These are phyloP conservation scores for Uloborus diversus DNA, from an alignment of 1,140 invertebrate species.

Conservation along the genomic window DNA sequence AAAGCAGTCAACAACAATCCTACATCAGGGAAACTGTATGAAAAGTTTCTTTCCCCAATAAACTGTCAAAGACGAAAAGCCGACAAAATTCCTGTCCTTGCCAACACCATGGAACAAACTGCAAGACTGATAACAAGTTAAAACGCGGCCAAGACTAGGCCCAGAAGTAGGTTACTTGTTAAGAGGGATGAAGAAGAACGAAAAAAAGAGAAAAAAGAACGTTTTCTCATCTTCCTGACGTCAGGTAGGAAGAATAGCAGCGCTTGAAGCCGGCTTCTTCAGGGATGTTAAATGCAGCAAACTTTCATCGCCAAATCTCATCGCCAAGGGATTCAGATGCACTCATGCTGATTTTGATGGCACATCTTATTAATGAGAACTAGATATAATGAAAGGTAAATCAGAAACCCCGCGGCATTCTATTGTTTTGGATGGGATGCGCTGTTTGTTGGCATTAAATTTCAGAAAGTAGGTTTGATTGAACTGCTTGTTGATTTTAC, in stretches of 20 bases:
- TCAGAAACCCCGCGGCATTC: background rate
- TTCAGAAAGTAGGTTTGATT: background rate
- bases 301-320: constrained; percentile 3
- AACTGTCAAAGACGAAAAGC: background rate
- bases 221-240: constrained; percentile 8
- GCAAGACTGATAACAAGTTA: background rate
- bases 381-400: background rate
- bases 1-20: background rate
- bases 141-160: background rate
- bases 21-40: background rate
- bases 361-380: background rate
- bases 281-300: background rate
- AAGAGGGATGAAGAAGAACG: background rate
- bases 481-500: background rate
- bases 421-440: background rate
- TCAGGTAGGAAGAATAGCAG: background rate
- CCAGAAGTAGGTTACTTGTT: background rate
- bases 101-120: background rate
- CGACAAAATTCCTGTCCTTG: background rate
- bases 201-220: background rate
- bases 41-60: background rate
- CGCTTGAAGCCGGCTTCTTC: background rate
- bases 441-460: background rate
- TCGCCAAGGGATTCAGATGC: background rate
- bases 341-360: background rate